These are phyloP conservation scores for Ceyx cyanopectus DNA, from an alignment of 2,113 vertebrate species.

Conservation along the genomic window DNA sequence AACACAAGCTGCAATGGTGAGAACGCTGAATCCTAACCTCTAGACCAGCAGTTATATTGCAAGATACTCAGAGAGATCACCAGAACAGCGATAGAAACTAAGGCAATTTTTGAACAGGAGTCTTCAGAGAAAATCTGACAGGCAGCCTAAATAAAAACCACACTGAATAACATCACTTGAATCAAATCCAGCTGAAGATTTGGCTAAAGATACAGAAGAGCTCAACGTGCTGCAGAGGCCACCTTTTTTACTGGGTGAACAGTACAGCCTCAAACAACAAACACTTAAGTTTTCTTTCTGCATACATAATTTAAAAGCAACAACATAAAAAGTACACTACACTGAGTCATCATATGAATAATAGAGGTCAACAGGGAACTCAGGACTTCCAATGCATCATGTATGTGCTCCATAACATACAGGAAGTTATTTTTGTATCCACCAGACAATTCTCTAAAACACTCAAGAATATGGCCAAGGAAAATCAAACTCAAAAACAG, in stretches of 20 bases:
- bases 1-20: no score
- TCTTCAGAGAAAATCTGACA: background rate
- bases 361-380: conserved; percentile 29
- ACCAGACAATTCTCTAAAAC: background rate
- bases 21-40: no score
- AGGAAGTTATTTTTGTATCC: conserved; percentile 17
- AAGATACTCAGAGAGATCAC: background rate
- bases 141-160: background rate
- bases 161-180: background rate
- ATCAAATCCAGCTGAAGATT: background rate
- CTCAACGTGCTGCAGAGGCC: background rate
- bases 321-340: conserved; percentile 38
- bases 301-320: conserved; percentile 68
- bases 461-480: background rate
- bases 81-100: background rate
- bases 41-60: no score
- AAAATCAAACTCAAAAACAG: background rate
- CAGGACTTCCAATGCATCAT: background rate
- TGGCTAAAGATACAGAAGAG: background rate
- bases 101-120: background rate
- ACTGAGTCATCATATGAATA: conserved; percentile 57
- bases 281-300: conserved; percentile 13
- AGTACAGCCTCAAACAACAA: conserved; percentile 34
- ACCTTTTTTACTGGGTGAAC: background rate
- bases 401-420: background rate